phyloP scores from a whole-genome alignment of 2,113 vertebrate species.

The Lophochroa leadbeateri region DNA sequence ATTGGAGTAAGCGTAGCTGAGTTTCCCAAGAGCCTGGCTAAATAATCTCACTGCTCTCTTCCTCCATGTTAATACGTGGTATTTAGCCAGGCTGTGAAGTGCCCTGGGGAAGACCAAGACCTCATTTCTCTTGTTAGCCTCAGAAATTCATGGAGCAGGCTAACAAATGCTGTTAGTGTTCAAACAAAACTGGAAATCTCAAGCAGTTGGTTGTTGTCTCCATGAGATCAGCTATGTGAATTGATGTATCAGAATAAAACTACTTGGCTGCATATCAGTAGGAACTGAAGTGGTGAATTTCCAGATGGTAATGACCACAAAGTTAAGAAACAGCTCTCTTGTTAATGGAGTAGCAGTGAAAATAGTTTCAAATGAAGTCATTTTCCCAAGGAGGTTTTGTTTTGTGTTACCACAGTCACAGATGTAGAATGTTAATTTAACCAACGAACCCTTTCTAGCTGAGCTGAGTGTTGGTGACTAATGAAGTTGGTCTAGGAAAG shows the following conservation, averaged over 20 bases:
- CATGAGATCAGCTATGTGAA: neutral
- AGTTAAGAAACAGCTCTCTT: neutral
- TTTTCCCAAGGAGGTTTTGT: neutral
- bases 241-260: neutral
- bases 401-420: neutral
- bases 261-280: neutral
- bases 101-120: neutral
- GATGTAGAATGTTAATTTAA: neutral
- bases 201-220: neutral
- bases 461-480: neutral
- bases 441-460: neutral
- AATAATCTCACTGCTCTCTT: neutral
- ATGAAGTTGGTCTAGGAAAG: neutral
- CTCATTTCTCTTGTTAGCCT: neutral
- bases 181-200: neutral
- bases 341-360: neutral
- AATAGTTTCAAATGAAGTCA: fast-evolving
- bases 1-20: neutral
- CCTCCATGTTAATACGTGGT: neutral
- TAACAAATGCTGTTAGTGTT: neutral
- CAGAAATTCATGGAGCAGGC: neutral
- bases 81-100: neutral
- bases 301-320: neutral
- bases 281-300: neutral
- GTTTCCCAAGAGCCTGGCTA: neutral